Base-by-base conservation (phyloP, 1,140 invertebrate genomes). In the Anoplolepis gracilipes region DNA sequence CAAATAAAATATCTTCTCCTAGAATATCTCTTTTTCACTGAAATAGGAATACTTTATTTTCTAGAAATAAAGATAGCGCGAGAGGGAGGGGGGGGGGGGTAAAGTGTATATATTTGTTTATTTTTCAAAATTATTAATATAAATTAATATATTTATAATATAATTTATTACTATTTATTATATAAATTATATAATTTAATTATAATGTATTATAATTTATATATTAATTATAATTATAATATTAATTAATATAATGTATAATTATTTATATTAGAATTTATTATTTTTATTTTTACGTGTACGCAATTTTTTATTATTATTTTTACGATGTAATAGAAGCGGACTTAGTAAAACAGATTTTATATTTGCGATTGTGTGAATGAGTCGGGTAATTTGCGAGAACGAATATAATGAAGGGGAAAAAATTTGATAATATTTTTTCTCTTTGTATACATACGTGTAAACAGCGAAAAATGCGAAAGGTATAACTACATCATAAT, bases 1-100 rank as follows among this genome's bases (percentile, higher is more conserved):
- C 55, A 11, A 57, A 73, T 57, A 25, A 33, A 73, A 73, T 73
- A 73, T 33, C 53, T 73, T 36, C 33, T 10, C 36, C 1, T 22
- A 36, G 70, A 73, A 55, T 72, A 72, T 72, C 49, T 57, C 30
- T 33, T 39, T 57, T 57, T 7, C 53, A 33, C 57, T 57, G 53
- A 73, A 73, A 73, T 10, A 73, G 70, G 1, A 73, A 73, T 55
- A 55, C 13, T 57, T 73, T 73, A 73, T 57, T 57, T 57, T 59
- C 33, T 13, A 8, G 53, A 57, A 8, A 16, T 73, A 0, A 55
- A 33, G 69, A 33, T 33, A 55, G 42, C 0, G 42, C 10, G 10
- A 10, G 39, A 1, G 11, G 39, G 11, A 42, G 11, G 3, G 16
- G 11, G 4, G 42, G 8, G 36, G 8, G 36, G 8, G 36, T 7